Percentiles rank a stretch among this genome's conserved stretches.
Conservation (phyloP, 1,140 invertebrate species). For the Pogonus chalceus region DNA sequence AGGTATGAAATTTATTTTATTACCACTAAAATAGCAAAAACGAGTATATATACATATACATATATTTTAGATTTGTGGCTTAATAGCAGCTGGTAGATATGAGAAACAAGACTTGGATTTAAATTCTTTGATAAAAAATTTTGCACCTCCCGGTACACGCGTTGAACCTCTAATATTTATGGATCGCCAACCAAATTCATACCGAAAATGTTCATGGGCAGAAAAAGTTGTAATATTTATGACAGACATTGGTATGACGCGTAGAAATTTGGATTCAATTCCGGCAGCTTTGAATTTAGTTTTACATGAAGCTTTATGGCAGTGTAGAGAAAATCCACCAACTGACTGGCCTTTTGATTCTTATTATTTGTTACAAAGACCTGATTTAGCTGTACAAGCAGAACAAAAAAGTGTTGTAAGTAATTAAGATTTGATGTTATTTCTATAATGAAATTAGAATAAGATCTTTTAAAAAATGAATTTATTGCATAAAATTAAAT, state of each 20-base stretch:
- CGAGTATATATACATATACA: neutral
- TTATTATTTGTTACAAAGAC: conserved; percentile 70
- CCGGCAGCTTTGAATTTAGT: conserved; percentile 66
- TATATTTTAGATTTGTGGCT: conserved; percentile 21
- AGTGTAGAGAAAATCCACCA: conserved; percentile 64
- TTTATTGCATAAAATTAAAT: too few species aligned
- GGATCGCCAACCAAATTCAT: neutral
- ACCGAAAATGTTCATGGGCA: neutral
- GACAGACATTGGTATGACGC: conserved; percentile 48
- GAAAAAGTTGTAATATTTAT: conserved; percentile 26
- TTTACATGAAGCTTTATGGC: conserved; percentile 62
- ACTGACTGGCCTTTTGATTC: conserved; percentile 63
- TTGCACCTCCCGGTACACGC: conserved; percentile 33
- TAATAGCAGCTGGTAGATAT: conserved; percentile 24
- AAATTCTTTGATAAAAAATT: conserved; percentile 31
- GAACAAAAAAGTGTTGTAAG: conserved; percentile 23
- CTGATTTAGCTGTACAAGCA: conserved; percentile 59
- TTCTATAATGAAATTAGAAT: neutral
- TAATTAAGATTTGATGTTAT: conserved; percentile 15
- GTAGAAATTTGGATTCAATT: conserved; percentile 59
- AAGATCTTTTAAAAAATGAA: too few species aligned
- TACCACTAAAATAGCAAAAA: too few species aligned
- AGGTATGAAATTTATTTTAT: conserved; percentile 39
- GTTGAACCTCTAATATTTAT: conserved; percentile 21
- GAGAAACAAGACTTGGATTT: conserved; percentile 13